Evolutionary conservation across 2,113 vertebrate genomes (phyloP), one percentile per base, ranked within the genome.

Genomic region (Embiotoca jacksoni): DNA sequence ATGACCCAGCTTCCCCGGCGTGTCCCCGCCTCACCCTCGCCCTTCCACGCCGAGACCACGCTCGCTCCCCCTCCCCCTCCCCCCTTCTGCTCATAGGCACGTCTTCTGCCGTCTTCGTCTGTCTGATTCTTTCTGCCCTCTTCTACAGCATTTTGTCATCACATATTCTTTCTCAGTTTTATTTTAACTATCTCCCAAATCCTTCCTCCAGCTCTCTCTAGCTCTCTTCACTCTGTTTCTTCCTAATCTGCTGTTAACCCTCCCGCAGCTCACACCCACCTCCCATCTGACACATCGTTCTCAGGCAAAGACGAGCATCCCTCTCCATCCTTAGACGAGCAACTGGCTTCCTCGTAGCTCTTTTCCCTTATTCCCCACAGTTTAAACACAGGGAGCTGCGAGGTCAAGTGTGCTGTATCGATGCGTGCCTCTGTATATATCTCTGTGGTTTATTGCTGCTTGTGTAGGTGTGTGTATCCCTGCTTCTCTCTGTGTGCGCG

Each of bases 381-480:
- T 80, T 79, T 84, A 65, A 88, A 85, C 79, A 69, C 68, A 32
- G 35, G n/a, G 75, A 80, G 84, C 80, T 37, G 49, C 68, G 77
- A 92, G 88, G 91, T 92, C 92, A 92, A 89, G 84, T 83, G 81
- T 65, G 63, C 72, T 35, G 47, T 76, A 79, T 80, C 65, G 79
- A 87, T 81, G 79, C 54, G 55, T 54, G 36, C 15, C 53, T 72
- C 39, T 52, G 65, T 66, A 49, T 70, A 44, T 71, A 66, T 87
- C 23, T 23, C 23, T 23, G 23, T 23, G 23, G 23, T 23, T 23
- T 23, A 23, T 23, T 23, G 23, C 23, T 23, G 23, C 23, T 23
- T 23, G 23, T 23, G 23, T 23, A 23, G 23, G 23, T 23, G 23
- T 23, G 23, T 23, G 5, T 23, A 23, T 52, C 16, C n/a, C n/a